Evolutionary conservation across 2,888 invertebrate genomes (phyloP).

Genomic region (Brachyopa scutellaris): DNA sequence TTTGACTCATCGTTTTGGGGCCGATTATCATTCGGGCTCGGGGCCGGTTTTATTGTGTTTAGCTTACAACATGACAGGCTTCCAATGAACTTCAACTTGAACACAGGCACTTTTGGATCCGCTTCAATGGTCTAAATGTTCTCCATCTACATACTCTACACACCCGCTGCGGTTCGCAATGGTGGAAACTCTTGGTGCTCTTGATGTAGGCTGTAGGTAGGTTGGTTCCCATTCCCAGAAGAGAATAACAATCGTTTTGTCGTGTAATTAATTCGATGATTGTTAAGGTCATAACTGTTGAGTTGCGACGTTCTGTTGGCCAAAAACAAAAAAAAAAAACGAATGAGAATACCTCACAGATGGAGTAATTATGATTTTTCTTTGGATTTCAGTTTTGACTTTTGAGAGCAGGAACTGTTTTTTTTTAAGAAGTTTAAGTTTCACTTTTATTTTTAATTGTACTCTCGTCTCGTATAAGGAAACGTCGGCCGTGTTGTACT

Average conservation of each 20-base stretch:
- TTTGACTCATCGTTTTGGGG: conserved; percentile 28
- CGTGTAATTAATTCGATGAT: conserved; percentile 17
- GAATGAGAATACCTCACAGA: background rate
- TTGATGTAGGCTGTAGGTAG: conserved; percentile 1
- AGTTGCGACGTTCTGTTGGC: background rate
- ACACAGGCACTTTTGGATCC: background rate
- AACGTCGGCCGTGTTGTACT: background rate
- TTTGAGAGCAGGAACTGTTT: conserved; percentile 32
- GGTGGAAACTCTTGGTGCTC: background rate
- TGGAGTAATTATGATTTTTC: background rate
- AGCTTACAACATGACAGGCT: background rate
- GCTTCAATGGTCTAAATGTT: conserved; percentile 11
- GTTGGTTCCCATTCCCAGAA: background rate
- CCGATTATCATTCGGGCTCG: background rate
- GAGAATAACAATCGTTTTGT: background rate
- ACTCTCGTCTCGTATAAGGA: background rate
- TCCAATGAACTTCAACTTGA: background rate
- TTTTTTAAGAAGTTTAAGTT: conserved; percentile 6
- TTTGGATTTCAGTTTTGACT: background rate
- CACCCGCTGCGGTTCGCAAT: background rate
- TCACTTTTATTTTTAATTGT: conserved; percentile 8
- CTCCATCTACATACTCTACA: background rate
- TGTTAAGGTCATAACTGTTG: conserved; percentile 32
- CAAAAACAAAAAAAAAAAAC: too few relatives aligned
- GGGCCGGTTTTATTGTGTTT: background rate